A percentile compares a stretch with the other conserved stretches of the same genome.
These are phyloP conservation scores for Limnodromus scolopaceus DNA, from an alignment of 2,797 vertebrate genomes.

Conservation along the genomic window DNA sequence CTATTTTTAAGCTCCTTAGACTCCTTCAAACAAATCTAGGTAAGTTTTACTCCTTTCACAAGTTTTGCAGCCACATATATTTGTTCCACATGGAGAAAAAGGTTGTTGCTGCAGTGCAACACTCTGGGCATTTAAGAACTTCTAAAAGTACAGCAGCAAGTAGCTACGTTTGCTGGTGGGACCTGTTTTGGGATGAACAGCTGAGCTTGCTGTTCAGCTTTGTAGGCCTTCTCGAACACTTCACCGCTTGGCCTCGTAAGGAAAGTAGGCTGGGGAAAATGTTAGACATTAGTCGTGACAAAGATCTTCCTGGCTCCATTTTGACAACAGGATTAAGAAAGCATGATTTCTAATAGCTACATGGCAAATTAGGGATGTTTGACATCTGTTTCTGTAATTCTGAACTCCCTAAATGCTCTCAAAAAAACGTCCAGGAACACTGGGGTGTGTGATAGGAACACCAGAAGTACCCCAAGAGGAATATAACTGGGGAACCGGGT, in stretches of 20 bases:
- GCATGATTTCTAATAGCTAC: constrained; percentile 3
- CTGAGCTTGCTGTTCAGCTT: neutral
- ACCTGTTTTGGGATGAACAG: neutral
- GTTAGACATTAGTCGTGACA: neutral
- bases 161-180: neutral
- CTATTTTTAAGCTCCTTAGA: neutral
- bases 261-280: neutral
- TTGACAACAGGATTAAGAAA: neutral
- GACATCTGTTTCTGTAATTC: constrained; percentile 42
- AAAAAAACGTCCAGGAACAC: neutral
- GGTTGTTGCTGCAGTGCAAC: neutral
- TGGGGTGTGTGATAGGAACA: neutral
- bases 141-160: neutral
- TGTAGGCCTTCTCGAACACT: neutral
- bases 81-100: neutral
- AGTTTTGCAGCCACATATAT: neutral
- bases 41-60: neutral
- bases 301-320: constrained; percentile 14
- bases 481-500: neutral
- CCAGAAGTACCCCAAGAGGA: neutral
- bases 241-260: neutral
- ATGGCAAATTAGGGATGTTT: neutral
- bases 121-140: neutral
- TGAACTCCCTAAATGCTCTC: neutral
- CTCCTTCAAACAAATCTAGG: neutral